Percentiles rank a stretch among this genome's conserved stretches.
phyloP scores from a whole-genome alignment of 2,888 invertebrate genomes.

The Ichneumoninae sp. region DNA sequence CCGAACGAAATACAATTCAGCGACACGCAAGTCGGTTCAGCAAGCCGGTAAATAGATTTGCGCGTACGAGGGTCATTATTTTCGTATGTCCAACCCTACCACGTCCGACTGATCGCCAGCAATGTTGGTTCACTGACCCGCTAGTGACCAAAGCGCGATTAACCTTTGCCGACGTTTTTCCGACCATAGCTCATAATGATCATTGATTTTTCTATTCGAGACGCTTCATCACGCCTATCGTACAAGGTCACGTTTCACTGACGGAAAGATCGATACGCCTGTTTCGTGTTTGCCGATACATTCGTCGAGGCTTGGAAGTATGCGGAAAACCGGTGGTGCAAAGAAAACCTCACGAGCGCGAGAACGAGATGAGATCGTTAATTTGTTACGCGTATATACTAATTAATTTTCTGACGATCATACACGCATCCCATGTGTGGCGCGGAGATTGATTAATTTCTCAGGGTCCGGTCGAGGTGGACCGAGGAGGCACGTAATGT shows the following conservation, averaged over 20 bases:
- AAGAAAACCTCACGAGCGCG: slow-evolving; percentile 29
- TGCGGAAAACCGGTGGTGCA: slow-evolving; percentile 56
- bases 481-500: slow-evolving; percentile 46
- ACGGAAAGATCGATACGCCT: slow-evolving; percentile 43
- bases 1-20: slow-evolving; percentile 14
- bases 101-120: slow-evolving; percentile 11
- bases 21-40: slow-evolving; percentile 55
- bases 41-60: slow-evolving; percentile 67
- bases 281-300: slow-evolving; percentile 24
- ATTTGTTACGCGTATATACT: slow-evolving; percentile 71
- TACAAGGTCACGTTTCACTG: slow-evolving; percentile 15
- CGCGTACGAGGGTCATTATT: slow-evolving; percentile 63
- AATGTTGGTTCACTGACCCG: slow-evolving; percentile 34
- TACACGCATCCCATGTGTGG: slow-evolving; percentile 54
- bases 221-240: background rate
- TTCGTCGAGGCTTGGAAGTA: slow-evolving; percentile 21
- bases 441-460: slow-evolving; percentile 74
- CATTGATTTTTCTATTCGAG: slow-evolving; percentile 22
- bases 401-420: slow-evolving; percentile 76
- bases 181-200: slow-evolving; percentile 57
- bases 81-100: slow-evolving; percentile 57
- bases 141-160: slow-evolving; percentile 57
- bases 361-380: slow-evolving; percentile 58
- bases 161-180: slow-evolving; percentile 67
- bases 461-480: slow-evolving; percentile 54